These are phyloP conservation scores for Nematolebias whitei DNA, from an alignment of 2,113 vertebrate genomes.

Conservation along the genomic window DNA sequence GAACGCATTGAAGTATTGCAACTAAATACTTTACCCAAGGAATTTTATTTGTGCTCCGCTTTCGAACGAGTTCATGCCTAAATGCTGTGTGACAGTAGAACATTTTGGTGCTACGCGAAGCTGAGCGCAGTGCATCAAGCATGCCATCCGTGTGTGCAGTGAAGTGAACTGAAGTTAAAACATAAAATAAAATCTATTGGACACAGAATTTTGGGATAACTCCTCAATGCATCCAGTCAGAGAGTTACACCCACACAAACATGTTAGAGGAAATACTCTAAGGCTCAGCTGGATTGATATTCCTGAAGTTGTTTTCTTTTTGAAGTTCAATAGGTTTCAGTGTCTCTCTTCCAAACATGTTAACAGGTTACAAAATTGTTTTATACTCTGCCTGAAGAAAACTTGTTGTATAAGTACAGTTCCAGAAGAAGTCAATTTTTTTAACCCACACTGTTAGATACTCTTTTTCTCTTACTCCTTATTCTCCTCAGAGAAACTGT, in stretches of 20 bases:
- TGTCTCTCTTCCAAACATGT: background rate
- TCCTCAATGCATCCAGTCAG: background rate
- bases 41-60: background rate
- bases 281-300: background rate
- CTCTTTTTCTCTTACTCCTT: background rate
- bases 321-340: background rate
- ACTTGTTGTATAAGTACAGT: background rate
- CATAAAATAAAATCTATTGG: background rate
- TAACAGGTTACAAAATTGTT: background rate
- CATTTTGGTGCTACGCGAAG: background rate
- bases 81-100: background rate
- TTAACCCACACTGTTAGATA: background rate
- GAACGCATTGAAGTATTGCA: background rate
- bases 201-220: background rate
- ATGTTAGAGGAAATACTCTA: background rate
- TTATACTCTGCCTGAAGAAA: background rate
- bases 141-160: background rate
- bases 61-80: background rate
- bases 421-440: background rate
- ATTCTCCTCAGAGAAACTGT: background rate
- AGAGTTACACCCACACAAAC: background rate
- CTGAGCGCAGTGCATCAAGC: background rate
- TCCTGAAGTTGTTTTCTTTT: background rate
- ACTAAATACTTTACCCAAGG: background rate
- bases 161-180: background rate